Percentiles rank a stretch among this genome's conserved stretches.
Conservation (phyloP, 1,140 invertebrate species). For the Calliphora vicina region DNA sequence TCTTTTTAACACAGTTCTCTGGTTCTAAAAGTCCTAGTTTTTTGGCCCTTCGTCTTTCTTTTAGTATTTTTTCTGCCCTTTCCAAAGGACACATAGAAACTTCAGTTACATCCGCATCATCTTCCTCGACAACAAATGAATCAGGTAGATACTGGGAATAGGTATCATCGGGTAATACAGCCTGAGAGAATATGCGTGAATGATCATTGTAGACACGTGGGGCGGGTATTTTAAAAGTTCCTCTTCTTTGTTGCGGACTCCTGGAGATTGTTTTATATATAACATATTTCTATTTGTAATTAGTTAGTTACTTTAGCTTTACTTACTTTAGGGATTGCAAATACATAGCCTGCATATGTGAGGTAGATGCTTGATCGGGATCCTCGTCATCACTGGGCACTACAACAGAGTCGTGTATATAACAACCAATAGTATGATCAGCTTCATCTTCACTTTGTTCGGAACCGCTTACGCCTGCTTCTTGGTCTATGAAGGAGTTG, state of each 20-base stretch:
- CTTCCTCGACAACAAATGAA: slow-evolving; percentile 51
- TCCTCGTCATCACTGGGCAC: slow-evolving; percentile 62
- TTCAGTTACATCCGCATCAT: slow-evolving; percentile 38
- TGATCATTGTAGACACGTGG: slow-evolving; percentile 47
- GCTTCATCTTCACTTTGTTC: slow-evolving; percentile 51
- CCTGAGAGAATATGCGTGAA: slow-evolving; percentile 54
- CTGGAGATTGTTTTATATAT: slow-evolving; percentile 37
- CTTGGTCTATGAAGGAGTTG: slow-evolving; percentile 67
- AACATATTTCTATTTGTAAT: not conserved
- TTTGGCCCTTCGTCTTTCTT: slow-evolving; percentile 44
- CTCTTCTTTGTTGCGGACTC: slow-evolving; percentile 50
- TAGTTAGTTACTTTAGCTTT: not conserved
- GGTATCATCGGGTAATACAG: slow-evolving; percentile 41
- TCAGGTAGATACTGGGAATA: slow-evolving; percentile 50
- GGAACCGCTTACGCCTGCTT: slow-evolving; percentile 67
- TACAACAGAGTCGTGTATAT: slow-evolving; percentile 53
- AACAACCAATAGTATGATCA: slow-evolving; percentile 48
- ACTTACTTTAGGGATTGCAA: slow-evolving; percentile 68
- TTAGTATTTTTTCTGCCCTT: slow-evolving; percentile 57
- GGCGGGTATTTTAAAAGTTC: slow-evolving; percentile 56
- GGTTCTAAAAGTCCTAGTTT: not conserved
- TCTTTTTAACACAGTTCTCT: not conserved
- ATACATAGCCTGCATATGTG: slow-evolving; percentile 68
- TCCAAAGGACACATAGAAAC: slow-evolving; percentile 49
- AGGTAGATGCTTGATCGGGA: slow-evolving; percentile 60